Percentiles rank a stretch among this genome's conserved stretches.
Conservation (phyloP, 2,888 invertebrate genomes). For the Zygothrica quintamaculata region DNA sequence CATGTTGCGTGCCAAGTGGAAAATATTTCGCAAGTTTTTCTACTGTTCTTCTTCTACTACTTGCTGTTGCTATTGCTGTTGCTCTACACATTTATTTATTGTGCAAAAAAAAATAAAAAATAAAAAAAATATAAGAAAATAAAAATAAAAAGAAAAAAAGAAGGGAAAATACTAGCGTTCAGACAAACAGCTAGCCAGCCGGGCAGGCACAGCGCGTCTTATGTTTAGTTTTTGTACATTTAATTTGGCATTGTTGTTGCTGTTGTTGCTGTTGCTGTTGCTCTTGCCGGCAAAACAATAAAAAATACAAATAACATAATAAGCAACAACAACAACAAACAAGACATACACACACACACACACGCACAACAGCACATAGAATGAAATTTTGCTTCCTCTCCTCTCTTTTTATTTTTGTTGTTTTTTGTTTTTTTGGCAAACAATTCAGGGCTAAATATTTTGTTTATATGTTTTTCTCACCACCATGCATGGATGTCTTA, state of each 20-base stretch:
- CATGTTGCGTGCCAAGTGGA: conserved; percentile 79
- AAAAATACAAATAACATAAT: conserved; percentile 52
- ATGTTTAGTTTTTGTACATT: conserved; percentile 70
- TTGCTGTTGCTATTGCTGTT: conserved; percentile 27
- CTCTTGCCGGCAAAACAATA: conserved; percentile 69
- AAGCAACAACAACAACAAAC: conserved; percentile 31
- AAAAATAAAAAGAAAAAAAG: no score
- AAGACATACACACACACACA: no score
- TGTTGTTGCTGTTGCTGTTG: conserved; percentile 32
- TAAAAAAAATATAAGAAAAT: no score
- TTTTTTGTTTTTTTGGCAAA: conserved; percentile 77
- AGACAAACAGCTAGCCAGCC: conserved; percentile 21
- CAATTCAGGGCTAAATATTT: conserved; percentile 82
- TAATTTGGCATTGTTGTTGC: conserved; percentile 63
- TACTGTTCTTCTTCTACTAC: no score
- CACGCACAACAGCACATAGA: conserved; percentile 20
- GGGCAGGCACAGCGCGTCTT: conserved; percentile 51
- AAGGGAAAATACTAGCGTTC: conserved; percentile 29
- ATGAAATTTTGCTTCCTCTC: conserved; percentile 15
- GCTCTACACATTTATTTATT: conserved; percentile 70
- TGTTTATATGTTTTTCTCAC: conserved; percentile 67
- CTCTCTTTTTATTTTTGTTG: conserved; percentile 11
- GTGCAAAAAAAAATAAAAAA: conserved; percentile 60
- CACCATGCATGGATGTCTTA: conserved; percentile 25
- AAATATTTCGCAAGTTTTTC: conserved; percentile 79